Evolutionary conservation across 1,140 invertebrate species (phyloP), one percentile per base, ranked within the genome.

Genomic region (Brachionus rotundiformis): DNA sequence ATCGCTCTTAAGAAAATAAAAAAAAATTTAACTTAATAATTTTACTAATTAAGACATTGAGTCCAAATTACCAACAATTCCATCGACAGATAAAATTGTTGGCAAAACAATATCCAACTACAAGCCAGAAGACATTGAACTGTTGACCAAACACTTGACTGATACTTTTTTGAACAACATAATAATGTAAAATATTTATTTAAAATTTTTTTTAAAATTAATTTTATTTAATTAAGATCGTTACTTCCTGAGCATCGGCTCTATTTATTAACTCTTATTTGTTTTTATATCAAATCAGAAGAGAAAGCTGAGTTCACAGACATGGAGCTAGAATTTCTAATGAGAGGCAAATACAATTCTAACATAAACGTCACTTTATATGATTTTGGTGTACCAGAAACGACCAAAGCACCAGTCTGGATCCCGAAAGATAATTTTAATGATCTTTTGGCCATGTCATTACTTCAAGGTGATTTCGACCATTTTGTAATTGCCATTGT

Each of bases 391-490:
- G 47, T 79, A 2, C 49, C 76, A 2, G 85, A 84, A 82, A 84
- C 85, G 25, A 85, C 84, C 23, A 75, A 73, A 1, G 82, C 84
- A 8, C 87, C 87, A 5, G 47, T 65, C 11, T 87, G 86, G 86
- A 77, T 88, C 19, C 84, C 86, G 1, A 84, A 83, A 76, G 85
- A 87, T 73, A 85, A 85, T 76, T 88, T 87, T 87, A 86, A 88
- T 65, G 86, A 88, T 77, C 84, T 88, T 13, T 61, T 88, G 80
- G 86, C 87, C 6, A 83, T 88, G 31, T 88, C 87, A 39, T 85
- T 87, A 11, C 83, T 88, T 0, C 86, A 86, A 6, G 87, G 87
- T 7, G 84, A 86, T n/a, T 82, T 88, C n/a, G 86, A 87, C 36
- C 76, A 79, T 79, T 63, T 79, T 41, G 76, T 79, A 19, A 63